Evolutionary conservation across 2,888 invertebrate species (phyloP).

Genomic region (Lingula anatina): DNA sequence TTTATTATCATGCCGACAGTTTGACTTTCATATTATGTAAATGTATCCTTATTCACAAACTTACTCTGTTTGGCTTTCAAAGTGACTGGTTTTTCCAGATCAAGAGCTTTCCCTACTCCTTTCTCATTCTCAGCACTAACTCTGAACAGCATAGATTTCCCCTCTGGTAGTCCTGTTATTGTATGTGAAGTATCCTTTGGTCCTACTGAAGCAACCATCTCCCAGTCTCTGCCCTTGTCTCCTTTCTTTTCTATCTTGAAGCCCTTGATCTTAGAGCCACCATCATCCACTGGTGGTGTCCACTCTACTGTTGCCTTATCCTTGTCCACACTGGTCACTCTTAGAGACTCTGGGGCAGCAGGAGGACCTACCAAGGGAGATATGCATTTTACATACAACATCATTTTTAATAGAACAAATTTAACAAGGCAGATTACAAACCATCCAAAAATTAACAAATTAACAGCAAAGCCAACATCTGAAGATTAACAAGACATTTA

Average conservation of each 20-base stretch:
- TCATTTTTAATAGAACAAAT: too few species aligned
- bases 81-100: conserved; percentile 24
- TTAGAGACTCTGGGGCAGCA: conserved; percentile 27
- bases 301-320: conserved; percentile 39
- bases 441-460: too few species aligned
- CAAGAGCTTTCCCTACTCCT: conserved; percentile 30
- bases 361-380: conserved; percentile 37
- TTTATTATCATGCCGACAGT: too few species aligned
- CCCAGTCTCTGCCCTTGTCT: conserved; percentile 29
- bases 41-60: too few species aligned
- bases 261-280: conserved; percentile 33
- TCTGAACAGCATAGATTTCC: conserved; percentile 43
- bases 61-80: conserved; percentile 34
- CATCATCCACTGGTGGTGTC: conserved; percentile 47
- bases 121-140: conserved; percentile 50
- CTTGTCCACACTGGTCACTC: conserved; percentile 21
- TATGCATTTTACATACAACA: too few species aligned
- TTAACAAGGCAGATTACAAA: too few species aligned
- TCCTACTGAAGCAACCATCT: conserved; percentile 24
- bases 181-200: conserved; percentile 21
- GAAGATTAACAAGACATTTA: too few species aligned
- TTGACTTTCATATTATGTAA: too few species aligned
- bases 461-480: too few species aligned
- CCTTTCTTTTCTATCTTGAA: conserved; percentile 34
- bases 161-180: conserved; percentile 28